phyloP scores from a whole-genome alignment of 2,797 vertebrate genomes.

The Helicolenus hilgendorfi region DNA sequence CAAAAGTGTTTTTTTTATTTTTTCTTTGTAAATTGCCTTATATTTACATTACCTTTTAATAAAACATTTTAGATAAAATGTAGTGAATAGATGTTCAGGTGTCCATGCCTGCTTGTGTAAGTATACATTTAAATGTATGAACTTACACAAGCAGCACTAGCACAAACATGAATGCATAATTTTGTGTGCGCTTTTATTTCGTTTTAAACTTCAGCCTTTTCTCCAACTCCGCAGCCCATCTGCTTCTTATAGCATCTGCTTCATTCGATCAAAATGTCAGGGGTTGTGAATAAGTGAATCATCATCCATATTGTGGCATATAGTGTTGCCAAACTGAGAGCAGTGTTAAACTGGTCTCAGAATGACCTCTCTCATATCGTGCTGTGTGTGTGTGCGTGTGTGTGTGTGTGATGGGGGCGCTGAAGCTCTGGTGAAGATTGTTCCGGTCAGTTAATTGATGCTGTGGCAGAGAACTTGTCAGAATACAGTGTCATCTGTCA shows the following conservation, averaged over 20 bases:
- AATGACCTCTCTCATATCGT: constrained; percentile 23
- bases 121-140: neutral
- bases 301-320: constrained; percentile 28
- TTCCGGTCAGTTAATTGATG: constrained; percentile 82
- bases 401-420: neutral
- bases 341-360: constrained; percentile 24
- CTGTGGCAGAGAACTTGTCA: constrained; percentile 79
- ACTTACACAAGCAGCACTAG: neutral
- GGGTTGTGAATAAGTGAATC: constrained; percentile 41
- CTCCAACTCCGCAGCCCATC: neutral
- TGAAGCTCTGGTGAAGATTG: constrained; percentile 59
- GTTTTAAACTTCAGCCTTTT: neutral
- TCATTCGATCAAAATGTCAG: constrained; percentile 25
- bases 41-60: neutral
- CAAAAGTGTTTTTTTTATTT: neutral
- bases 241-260: neutral
- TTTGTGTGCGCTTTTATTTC: neutral
- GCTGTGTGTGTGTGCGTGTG: constrained; percentile 11
- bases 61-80: neutral
- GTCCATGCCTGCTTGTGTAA: neutral
- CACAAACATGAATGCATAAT: neutral
- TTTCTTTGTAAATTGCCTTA: neutral
- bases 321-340: constrained; percentile 23
- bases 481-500: constrained; percentile 77
- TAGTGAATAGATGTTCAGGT: neutral